Evolutionary conservation across 2,113 vertebrate genomes (phyloP), one percentile per base, ranked within the genome.

Genomic region (Beaufortia kweichowensis): DNA sequence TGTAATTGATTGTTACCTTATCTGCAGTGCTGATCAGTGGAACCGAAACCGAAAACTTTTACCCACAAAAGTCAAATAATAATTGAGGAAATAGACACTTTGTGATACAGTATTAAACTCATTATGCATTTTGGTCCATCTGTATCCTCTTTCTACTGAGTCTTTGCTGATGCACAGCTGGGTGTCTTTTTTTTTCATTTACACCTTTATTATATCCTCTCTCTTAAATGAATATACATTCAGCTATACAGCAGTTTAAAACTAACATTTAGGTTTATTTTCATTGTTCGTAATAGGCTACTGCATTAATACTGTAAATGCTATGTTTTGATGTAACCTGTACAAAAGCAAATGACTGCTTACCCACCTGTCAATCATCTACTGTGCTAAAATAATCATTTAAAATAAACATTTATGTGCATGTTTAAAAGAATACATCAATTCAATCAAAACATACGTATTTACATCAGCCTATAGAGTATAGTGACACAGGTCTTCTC

Each of bases 181-280:
- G 39, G 17, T n/a, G 19, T 2, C 53, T 24, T 59, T 33, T 24
- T 50, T 68, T 61, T 39, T 62, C 56, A 78, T 74, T 81, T 55
- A 39, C 57, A 56, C 56, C 80, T 29, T 48, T 3, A 50, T 19
- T 53, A 17, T 19, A 60, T 74, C 31, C 6, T 41, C 28, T 35
- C 76, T 69, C 64, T 75, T 74, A 60, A 56, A 53, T 57, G 50
- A 74, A 79, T 65, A 74, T 59, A 60, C 26, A 76, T 41, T 57
- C 68, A 57, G 31, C 31, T 57, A 41, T 41, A 31, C 53, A 57
- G 33, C 29, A 50, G 46, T 69, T 69, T 70, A 56, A 29, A 56
- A 59, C 53, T 71, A 19, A 53, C 21, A 8, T 53, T n/a, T 14
- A 56, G 21, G 0, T 29, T 70, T 71, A 31, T 57, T 41, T 71